Percentiles rank a stretch among this genome's conserved stretches.
phyloP scores from a whole-genome alignment of 1,140 invertebrate genomes.

The Ceratosolen solmsi region DNA sequence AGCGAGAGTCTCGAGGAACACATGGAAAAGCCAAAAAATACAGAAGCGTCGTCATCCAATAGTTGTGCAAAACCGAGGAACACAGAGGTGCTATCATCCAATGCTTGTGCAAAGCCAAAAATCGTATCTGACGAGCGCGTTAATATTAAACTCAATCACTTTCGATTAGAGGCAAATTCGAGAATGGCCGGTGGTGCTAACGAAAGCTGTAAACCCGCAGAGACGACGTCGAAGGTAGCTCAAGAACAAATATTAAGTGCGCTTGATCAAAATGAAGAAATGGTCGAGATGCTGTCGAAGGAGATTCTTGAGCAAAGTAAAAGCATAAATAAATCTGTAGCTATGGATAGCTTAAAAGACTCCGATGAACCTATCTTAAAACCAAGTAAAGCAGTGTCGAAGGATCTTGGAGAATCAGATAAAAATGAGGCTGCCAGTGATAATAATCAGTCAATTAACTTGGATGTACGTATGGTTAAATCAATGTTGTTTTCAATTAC shows the following conservation, averaged over 20 bases:
- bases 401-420: neutral
- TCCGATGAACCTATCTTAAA: slow-evolving; percentile 48
- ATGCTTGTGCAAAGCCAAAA: slow-evolving; percentile 55
- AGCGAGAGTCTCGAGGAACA: slow-evolving; percentile 43
- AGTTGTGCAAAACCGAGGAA: slow-evolving; percentile 47
- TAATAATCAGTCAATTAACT: slow-evolving; percentile 23
- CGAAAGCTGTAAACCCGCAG: neutral
- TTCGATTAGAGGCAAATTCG: slow-evolving; percentile 21
- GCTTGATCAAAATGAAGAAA: slow-evolving; percentile 49
- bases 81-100: neutral
- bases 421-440: neutral
- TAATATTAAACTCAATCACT: slow-evolving; percentile 57
- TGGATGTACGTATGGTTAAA: slow-evolving; percentile 9
- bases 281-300: slow-evolving; percentile 63
- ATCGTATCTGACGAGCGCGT: slow-evolving; percentile 62
- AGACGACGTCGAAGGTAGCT: neutral
- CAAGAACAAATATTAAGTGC: neutral
- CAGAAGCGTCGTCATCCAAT: neutral
- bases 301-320: slow-evolving; percentile 69
- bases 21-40: slow-evolving; percentile 13
- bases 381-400: slow-evolving; percentile 30
- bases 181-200: neutral
- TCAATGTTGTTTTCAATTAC: neutral
- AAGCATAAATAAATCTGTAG: slow-evolving; percentile 55
- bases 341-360: slow-evolving; percentile 31